Conservation (phyloP, 2,113 vertebrate species). For the Xiphophorus couchianus region DNA sequence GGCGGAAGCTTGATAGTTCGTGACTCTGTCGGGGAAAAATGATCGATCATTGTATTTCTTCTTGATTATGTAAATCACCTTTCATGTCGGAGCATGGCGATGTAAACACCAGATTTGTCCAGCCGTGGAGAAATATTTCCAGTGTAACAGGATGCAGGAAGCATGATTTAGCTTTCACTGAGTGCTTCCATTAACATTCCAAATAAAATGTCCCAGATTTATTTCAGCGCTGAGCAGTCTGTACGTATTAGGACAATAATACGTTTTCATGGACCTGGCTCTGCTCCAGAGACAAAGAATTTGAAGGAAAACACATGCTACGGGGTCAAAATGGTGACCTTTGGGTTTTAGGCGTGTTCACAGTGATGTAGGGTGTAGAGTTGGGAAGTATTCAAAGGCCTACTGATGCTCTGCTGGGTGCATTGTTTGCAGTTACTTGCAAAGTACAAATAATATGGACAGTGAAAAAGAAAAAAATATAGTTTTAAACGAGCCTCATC, state of each 20-base stretch:
- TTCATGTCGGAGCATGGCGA: background rate
- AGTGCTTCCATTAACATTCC: background rate
- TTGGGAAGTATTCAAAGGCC: background rate
- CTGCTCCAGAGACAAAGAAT: slow-evolving; percentile 5
- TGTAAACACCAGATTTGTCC: background rate
- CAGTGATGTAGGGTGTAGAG: background rate
- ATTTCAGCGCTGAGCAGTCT: slow-evolving; percentile 13
- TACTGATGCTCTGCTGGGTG: background rate
- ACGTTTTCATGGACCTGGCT: slow-evolving; percentile 29
- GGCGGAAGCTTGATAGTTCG: background rate
- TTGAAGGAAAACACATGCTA: slow-evolving; percentile 44
- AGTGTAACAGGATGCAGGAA: slow-evolving; percentile 19
- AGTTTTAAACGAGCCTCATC: background rate
- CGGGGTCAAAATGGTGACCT: slow-evolving; percentile 13
- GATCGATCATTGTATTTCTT: background rate
- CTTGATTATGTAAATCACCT: background rate
- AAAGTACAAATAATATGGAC: background rate
- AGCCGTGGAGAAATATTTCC: slow-evolving; percentile 10
- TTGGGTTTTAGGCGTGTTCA: slow-evolving; percentile 1
- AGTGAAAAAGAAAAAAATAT: background rate
- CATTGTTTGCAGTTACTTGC: too few species aligned
- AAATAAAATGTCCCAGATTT: slow-evolving; percentile 33
- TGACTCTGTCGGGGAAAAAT: background rate
- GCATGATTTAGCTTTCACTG: slow-evolving; percentile 21
- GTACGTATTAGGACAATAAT: slow-evolving; percentile 24